These are phyloP conservation scores for Lonchura striata DNA, from an alignment of 2,113 vertebrate genomes.

Conservation along the genomic window DNA sequence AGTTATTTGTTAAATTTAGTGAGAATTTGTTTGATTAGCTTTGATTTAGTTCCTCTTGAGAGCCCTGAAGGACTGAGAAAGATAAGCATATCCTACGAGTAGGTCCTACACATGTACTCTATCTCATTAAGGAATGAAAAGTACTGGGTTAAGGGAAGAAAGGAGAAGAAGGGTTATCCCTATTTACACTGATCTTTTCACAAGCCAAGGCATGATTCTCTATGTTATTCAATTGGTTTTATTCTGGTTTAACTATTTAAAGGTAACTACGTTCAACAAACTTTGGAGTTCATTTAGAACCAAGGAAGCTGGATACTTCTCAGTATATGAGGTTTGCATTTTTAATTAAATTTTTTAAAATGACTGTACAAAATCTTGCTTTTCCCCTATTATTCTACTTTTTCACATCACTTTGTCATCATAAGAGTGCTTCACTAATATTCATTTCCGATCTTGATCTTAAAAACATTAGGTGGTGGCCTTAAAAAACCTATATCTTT, in stretches of 20 bases:
- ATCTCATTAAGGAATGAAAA: conserved; percentile 45
- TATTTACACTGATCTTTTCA: conserved; percentile 12
- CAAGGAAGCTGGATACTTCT: not conserved
- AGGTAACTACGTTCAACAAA: not conserved
- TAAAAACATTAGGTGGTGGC: not conserved
- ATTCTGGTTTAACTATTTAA: not conserved
- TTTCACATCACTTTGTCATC: not conserved
- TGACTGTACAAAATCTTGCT: not conserved
- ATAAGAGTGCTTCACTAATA: not conserved
- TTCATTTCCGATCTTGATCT: not conserved
- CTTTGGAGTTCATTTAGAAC: not conserved
- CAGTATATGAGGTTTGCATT: not conserved
- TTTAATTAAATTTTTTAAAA: not conserved
- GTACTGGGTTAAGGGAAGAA: not conserved
- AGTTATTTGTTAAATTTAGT: conserved; percentile 61
- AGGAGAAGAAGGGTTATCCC: not conserved
- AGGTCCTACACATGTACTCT: not conserved
- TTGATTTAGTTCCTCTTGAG: conserved; percentile 45
- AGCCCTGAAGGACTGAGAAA: conserved; percentile 1
- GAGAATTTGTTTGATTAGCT: conserved; percentile 56
- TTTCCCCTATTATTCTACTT: not conserved
- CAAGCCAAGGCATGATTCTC: not conserved
- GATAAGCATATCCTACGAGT: conserved; percentile 22
- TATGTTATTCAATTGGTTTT: not conserved
- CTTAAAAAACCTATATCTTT: not conserved